Percentiles rank a stretch among this genome's conserved stretches.
These are phyloP conservation scores for Ochotona curzoniae DNA, from an alignment of 2,113 vertebrate genomes.

Conservation along the genomic window DNA sequence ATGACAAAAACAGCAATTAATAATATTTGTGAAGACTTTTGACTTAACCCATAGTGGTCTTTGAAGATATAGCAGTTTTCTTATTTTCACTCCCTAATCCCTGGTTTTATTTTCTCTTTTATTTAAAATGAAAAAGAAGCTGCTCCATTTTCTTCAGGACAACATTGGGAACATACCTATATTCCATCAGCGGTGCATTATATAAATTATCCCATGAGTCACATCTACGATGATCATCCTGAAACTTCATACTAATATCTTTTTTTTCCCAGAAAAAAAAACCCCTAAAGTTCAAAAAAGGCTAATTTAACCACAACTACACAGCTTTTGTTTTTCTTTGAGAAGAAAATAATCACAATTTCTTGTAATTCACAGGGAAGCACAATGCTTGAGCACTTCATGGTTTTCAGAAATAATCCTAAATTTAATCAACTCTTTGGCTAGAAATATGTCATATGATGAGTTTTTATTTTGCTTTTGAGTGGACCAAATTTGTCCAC, in stretches of 20 bases:
- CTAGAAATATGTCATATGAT: background rate
- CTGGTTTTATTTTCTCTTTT: background rate
- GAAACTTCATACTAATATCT: background rate
- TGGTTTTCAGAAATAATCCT: conserved; percentile 13
- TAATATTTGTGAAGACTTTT: background rate
- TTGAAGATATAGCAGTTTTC: background rate
- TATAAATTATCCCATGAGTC: background rate
- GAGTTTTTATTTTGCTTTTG: background rate
- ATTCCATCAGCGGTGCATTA: background rate
- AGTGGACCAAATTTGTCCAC: background rate
- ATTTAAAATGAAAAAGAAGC: conserved; percentile 1
- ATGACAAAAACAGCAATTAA: background rate
- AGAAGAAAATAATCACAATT: background rate
- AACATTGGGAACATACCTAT: background rate
- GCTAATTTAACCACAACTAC: background rate
- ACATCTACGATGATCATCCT: background rate
- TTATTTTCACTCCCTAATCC: background rate
- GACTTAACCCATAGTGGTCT: background rate
- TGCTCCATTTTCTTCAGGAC: background rate
- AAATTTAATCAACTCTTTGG: background rate
- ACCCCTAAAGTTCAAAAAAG: background rate
- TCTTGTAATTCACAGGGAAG: background rate
- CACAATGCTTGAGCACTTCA: background rate
- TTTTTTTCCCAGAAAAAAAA: background rate
- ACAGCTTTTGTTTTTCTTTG: background rate